Percentiles rank a stretch among this genome's conserved stretches.
Evolutionary conservation across 2,888 invertebrate species (phyloP).

Genomic region (Teinopalpus imperialis): DNA sequence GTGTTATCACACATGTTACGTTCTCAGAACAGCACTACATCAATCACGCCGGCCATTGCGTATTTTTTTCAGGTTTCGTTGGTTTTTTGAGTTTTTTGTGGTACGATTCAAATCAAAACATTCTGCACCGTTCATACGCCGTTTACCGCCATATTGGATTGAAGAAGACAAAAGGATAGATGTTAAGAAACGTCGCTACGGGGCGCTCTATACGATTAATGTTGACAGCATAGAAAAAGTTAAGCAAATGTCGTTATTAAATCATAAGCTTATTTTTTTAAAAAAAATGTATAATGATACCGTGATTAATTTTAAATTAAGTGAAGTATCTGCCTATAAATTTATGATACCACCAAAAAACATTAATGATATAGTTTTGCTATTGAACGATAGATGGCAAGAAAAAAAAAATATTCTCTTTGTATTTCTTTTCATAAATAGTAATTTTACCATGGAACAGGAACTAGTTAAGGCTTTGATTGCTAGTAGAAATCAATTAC

Average conservation of each 20-base stretch:
- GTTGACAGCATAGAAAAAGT: slow-evolving; percentile 36
- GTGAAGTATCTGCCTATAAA: no score
- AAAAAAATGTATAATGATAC: no score
- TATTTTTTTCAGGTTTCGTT: slow-evolving; percentile 50
- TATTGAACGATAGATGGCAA: slow-evolving; percentile 23
- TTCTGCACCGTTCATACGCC: slow-evolving; percentile 75
- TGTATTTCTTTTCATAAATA: no score
- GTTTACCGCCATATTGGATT: slow-evolving; percentile 81
- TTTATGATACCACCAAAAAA: no score
- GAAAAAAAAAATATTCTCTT: no score
- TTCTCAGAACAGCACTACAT: slow-evolving; percentile 41
- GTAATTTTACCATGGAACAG: no score
- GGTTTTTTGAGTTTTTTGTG: slow-evolving; percentile 56
- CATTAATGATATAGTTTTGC: neutral
- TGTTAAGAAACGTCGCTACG: slow-evolving; percentile 45
- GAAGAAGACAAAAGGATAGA: slow-evolving; percentile 69
- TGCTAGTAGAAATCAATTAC: no score
- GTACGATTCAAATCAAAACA: slow-evolving; percentile 76
- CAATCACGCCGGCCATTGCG: slow-evolving; percentile 55
- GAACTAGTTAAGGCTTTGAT: no score
- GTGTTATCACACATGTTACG: slow-evolving; percentile 25
- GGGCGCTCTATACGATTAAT: slow-evolving; percentile 39
- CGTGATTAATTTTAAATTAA: no score
- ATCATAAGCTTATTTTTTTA: no score
- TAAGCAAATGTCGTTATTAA: no score